Evolutionary conservation across 2,797 vertebrate genomes (phyloP).

Genomic region (Sebastes goodei): DNA sequence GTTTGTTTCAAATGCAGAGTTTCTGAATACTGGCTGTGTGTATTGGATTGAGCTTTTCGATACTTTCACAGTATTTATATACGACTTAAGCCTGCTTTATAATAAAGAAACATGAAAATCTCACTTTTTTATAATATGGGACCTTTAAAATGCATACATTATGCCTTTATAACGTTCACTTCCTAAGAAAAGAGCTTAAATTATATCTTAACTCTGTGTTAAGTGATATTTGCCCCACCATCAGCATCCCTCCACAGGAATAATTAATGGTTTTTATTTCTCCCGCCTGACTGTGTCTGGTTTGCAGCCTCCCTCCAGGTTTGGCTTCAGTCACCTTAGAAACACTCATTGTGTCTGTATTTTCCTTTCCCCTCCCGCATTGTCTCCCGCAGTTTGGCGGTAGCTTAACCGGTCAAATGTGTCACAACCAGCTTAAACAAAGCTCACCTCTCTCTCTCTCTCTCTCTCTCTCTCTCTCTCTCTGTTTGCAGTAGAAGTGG

Average conservation of each 20-base stretch:
- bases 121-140: too few species aligned
- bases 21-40: too few species aligned
- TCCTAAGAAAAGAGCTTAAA: background rate
- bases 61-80: too few species aligned
- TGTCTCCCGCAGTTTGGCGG: conserved; percentile 70
- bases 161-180: background rate
- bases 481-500: conserved; percentile 36
- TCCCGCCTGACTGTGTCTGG: conserved; percentile 37
- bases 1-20: too few species aligned
- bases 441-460: background rate
- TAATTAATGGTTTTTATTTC: background rate
- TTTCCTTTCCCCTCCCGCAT: conserved; percentile 50
- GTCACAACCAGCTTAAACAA: conserved; percentile 56
- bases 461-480: too few species aligned
- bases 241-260: background rate
- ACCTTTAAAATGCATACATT: too few species aligned
- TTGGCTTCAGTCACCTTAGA: conserved; percentile 68
- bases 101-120: too few species aligned
- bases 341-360: conserved; percentile 66
- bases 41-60: too few species aligned
- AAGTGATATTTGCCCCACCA: background rate
- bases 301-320: conserved; percentile 33
- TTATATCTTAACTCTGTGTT: background rate
- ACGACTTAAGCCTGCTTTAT: too few species aligned
- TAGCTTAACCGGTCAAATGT: conserved; percentile 69